phyloP scores from a whole-genome alignment of 2,113 vertebrate species.

The Heloderma charlesbogerti region DNA sequence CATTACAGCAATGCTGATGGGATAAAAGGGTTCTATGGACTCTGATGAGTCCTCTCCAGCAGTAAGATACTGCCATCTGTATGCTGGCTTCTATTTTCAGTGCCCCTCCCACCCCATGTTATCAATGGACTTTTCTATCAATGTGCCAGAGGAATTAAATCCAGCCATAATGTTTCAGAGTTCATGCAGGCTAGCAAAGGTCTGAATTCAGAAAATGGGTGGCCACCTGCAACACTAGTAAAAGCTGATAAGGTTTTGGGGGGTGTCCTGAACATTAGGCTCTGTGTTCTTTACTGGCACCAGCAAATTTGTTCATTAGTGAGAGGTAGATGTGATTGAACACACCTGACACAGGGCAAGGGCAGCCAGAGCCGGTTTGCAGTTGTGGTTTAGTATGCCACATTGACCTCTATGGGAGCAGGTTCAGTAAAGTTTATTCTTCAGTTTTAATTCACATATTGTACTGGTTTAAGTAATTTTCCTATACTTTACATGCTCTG shows the following conservation, averaged over 20 bases:
- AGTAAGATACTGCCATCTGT: background rate
- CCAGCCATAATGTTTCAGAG: background rate
- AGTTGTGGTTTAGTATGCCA: background rate
- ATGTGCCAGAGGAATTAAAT: background rate
- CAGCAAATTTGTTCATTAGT: accelerated
- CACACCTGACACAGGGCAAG: background rate
- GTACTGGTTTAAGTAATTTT: background rate
- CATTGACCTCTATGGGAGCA: background rate
- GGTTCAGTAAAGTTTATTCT: background rate
- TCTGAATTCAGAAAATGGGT: background rate
- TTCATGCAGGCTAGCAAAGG: background rate
- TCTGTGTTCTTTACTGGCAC: background rate
- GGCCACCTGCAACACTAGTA: background rate
- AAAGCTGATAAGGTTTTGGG: background rate
- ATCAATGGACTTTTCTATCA: background rate
- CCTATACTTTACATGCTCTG: background rate
- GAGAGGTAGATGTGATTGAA: background rate
- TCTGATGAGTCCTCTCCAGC: background rate
- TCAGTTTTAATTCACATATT: background rate
- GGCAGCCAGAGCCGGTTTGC: background rate
- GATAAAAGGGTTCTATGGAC: background rate
- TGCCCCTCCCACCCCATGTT: background rate
- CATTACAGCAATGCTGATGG: background rate
- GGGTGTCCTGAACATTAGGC: background rate
- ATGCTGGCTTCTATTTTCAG: background rate